These are phyloP conservation scores for Porites rus DNA, from an alignment of 92 coral and sea anemone genomes.

Conservation along the genomic window DNA sequence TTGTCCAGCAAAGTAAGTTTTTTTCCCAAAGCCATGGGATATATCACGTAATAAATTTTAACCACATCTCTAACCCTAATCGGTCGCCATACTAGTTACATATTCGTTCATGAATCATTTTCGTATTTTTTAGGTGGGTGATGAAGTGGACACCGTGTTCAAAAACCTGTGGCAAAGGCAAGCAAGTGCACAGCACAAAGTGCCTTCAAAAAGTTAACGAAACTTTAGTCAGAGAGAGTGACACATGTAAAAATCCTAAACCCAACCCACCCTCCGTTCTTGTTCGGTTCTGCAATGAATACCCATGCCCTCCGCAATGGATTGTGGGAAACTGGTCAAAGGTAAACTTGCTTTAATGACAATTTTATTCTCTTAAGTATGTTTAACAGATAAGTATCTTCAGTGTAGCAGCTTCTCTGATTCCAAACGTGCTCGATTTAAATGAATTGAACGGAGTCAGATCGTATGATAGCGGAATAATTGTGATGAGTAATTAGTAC, in stretches of 20 bases:
- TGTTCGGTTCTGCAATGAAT: background rate
- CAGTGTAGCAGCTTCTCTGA: no score
- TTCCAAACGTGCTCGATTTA: no score
- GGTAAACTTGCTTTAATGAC: slow-evolving; percentile 2
- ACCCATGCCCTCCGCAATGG: slow-evolving; percentile 33
- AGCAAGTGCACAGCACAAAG: background rate
- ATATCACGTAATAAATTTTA: no score
- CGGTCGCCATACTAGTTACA: background rate
- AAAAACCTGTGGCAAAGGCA: slow-evolving; percentile 22
- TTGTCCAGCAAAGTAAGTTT: slow-evolving; percentile 30
- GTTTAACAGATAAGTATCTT: background rate
- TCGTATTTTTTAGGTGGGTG: background rate
- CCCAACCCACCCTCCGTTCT: background rate
- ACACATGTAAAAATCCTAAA: slow-evolving; percentile 12
- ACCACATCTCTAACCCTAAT: no score
- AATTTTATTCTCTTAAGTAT: background rate
- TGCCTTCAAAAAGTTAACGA: slow-evolving; percentile 9
- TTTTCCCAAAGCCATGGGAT: background rate
- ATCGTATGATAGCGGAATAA: no score
- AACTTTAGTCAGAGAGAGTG: background rate
- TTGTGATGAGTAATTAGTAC: no score
- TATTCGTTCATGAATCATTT: no score
- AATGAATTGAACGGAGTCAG: no score
- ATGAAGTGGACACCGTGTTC: slow-evolving; percentile 18
- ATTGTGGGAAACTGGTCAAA: slow-evolving; percentile 9